Evolutionary conservation across 2,797 vertebrate genomes (phyloP), one percentile per base, ranked within the genome.

Genomic region (Sebastes flavidus): DNA sequence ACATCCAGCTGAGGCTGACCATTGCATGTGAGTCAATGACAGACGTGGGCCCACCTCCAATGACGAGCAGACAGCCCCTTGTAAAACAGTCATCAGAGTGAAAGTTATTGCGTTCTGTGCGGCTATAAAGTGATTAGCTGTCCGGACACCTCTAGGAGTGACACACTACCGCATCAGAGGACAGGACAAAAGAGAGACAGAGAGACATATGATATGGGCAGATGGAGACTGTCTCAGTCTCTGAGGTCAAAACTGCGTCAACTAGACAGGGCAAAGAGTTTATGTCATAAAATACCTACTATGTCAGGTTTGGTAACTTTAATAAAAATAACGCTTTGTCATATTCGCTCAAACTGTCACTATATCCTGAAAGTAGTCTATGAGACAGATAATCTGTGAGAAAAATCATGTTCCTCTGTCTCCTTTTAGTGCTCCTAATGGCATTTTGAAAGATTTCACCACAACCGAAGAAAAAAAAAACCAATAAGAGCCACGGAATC

Each of bases 71-170:
- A 63, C 69, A 13, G 68, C 56, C 59, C 13, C 24, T 65, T 56
- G 65, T 83, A 72, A 88, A 86, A 66, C 65, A 63, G 69, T 56
- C 78, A 62, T 78, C 34, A 20, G 25, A 5, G 58, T 75, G 34
- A 89, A 85, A 86, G 63, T 85, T 86, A 82, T 9, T 52, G 67
- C 14, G 0, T 25, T 71, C 65, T 66, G 66, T 14, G 12, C 9
- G 1, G 69, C 75, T 24, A 29, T 91, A 66, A 82, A 81, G 71
- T 55, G 55, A 85, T 86, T 77, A 88, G 29, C 67, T 65, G 6
- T 60, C 22, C 2, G 3, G 77, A 68, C 62, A 59, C 75, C 30
- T 76, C 38, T 4, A 16, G 46, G 58, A 55, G 29, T 22, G 72
- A 56, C 61, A 56, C 61, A 55, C 65, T 16, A 65, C 63, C 36